Percentiles rank a stretch among this genome's conserved stretches.
Evolutionary conservation across 2,888 invertebrate genomes (phyloP).

Genomic region (Ennomos erosarius): DNA sequence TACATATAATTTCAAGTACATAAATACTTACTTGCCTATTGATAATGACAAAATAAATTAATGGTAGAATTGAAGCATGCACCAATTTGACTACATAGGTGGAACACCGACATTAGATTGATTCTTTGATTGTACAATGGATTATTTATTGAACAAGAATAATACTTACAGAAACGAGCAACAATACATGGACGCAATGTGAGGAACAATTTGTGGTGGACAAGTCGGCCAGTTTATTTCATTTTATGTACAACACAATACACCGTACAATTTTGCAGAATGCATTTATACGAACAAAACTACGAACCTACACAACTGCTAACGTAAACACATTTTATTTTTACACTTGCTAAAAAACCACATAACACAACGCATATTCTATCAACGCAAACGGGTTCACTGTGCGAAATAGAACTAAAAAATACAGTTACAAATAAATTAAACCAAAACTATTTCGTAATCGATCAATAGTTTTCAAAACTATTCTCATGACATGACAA

Average conservation of each 20-base stretch:
- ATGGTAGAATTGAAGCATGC: too few relatives aligned
- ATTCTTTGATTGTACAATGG: too few relatives aligned
- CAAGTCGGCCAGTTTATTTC: slow-evolving; percentile 56
- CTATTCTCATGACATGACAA: slow-evolving; percentile 81
- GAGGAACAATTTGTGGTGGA: slow-evolving; percentile 51
- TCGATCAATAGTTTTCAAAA: slow-evolving; percentile 80
- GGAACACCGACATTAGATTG: too few relatives aligned
- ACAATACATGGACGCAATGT: slow-evolving; percentile 83
- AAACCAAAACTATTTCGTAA: slow-evolving; percentile 78
- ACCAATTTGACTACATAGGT: too few relatives aligned
- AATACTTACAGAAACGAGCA: slow-evolving; percentile 83
- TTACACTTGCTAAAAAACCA: slow-evolving; percentile 47
- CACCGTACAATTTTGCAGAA: slow-evolving; percentile 38
- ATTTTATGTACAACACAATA: slow-evolving; percentile 48
- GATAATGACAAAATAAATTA: too few relatives aligned
- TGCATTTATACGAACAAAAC: slow-evolving; percentile 46
- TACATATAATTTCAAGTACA: too few relatives aligned
- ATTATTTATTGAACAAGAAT: background rate
- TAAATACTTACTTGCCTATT: too few relatives aligned
- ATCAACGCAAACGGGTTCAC: slow-evolving; percentile 43
- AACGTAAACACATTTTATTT: slow-evolving; percentile 60
- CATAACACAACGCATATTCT: slow-evolving; percentile 30
- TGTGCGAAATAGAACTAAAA: slow-evolving; percentile 36
- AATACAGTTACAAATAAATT: slow-evolving; percentile 44
- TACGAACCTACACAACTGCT: slow-evolving; percentile 48